Evolutionary conservation across 2,113 vertebrate genomes (phyloP), one percentile per base, ranked within the genome.

Genomic region (Psammodynastes pulverulentus): DNA sequence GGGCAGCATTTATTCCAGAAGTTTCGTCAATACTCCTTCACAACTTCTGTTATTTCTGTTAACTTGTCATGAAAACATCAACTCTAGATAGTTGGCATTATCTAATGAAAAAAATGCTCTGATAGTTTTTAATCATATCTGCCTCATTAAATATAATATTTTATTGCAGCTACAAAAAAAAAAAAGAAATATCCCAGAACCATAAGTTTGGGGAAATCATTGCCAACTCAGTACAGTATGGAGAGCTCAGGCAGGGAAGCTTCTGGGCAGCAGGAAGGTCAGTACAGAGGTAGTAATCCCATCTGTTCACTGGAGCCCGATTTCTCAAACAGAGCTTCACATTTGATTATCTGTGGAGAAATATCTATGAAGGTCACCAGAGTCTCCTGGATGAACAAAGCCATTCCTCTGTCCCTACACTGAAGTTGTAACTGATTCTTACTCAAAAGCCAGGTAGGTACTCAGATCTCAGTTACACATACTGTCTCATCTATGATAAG

Each of bases 1-100:
- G 34, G 34, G 34, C 67, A 39, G 21, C 17, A 39, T 79, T 58
- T 21, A 39, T 39, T 39, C 34, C n/a, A 39, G 34, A 79, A 39
- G 67, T 93, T 95, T 95, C 91, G 90, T 93, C 91, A 51, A 29
- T 86, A 89, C n/a, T 91, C 86, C 53, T 39, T 90, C 91, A 93
- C 26, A 92, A 67, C 84, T 92, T 67, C 84, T 91, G 84, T 87
- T 91, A 90, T 85, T 88, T 84, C 3, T 43, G 46, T 39, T 86
- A 24, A 87, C n/a, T 84, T 92, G 52, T 58, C 86, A 43, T 0
- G 0, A 85, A 62, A 91, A 43, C 26, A n/a, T 91, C 45, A 84
- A 84, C 46, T n/a, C 48, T 15, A 67, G 29, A 67, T 67, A 29
- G 0, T 0, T 8, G 67, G 88, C 49, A 48, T 93, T 86, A 53